Evolutionary conservation across 2,797 vertebrate genomes (phyloP).

Genomic region (Delichon dasypus): DNA sequence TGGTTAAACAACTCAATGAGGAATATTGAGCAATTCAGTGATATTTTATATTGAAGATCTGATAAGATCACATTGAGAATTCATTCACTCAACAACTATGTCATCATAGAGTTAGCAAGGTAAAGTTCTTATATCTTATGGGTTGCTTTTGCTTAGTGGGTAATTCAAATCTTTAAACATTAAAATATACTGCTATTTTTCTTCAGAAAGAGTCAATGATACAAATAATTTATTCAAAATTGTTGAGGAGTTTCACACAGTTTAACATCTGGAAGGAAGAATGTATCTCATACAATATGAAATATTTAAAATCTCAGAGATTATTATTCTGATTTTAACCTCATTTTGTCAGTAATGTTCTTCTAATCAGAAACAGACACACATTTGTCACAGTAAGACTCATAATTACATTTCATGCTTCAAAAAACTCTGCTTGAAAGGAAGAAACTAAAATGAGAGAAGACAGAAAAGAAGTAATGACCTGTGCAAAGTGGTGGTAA

Average conservation of each 20-base stretch:
- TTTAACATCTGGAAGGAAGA: constrained; percentile 8
- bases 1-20: background rate
- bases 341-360: background rate
- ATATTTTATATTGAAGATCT: background rate
- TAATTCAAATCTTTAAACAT: background rate
- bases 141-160: background rate
- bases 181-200: background rate
- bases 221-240: background rate
- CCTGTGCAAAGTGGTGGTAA: background rate
- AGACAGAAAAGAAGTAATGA: background rate
- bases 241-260: background rate
- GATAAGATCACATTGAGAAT: background rate
- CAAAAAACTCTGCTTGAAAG: background rate
- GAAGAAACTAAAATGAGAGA: background rate
- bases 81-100: background rate
- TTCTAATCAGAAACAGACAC: constrained; percentile 1
- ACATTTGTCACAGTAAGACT: background rate
- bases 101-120: background rate
- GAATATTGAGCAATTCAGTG: background rate
- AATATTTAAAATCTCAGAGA: constrained; percentile 25
- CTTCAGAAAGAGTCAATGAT: background rate
- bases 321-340: constrained; percentile 39
- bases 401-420: background rate
- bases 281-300: background rate
- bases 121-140: background rate